These are phyloP conservation scores for Drosophila jambulina DNA, from an alignment of 1,140 invertebrate species.

Conservation along the genomic window DNA sequence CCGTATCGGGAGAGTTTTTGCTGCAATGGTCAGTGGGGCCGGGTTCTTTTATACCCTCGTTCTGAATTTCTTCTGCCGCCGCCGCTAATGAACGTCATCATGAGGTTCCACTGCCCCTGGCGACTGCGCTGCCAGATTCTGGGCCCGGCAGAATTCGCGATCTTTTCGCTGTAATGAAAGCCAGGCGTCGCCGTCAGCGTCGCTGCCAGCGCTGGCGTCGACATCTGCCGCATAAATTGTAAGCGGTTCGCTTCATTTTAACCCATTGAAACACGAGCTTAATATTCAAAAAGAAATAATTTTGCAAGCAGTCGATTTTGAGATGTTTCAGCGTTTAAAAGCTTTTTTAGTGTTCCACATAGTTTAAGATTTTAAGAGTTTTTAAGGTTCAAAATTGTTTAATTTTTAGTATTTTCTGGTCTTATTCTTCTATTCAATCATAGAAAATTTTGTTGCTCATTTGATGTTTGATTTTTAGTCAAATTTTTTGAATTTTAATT, in stretches of 20 bases:
- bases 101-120: conserved; percentile 49
- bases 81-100: conserved; percentile 60
- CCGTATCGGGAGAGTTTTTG: conserved; percentile 72
- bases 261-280: not conserved
- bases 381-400: not conserved
- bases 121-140: conserved; percentile 52
- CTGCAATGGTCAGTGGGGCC: conserved; percentile 59
- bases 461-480: not conserved
- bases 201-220: conserved; percentile 29
- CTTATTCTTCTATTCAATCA: not conserved
- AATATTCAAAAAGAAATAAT: not conserved
- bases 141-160: conserved; percentile 57
- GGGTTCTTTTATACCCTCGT: conserved; percentile 81
- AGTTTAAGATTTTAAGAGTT: not conserved
- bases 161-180: conserved; percentile 60
- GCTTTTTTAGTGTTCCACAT: not conserved
- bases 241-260: conserved; percentile 40
- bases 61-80: conserved; percentile 75
- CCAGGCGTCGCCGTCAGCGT: conserved; percentile 14
- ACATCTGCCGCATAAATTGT: conserved; percentile 62
- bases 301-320: not conserved
- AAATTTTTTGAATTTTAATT: not conserved
- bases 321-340: not conserved
- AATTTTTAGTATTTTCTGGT: no score
- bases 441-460: no score